A percentile compares a stretch with the other conserved stretches of the same genome.
These are phyloP conservation scores for Austrofundulus limnaeus DNA, from an alignment of 2,113 vertebrate genomes.

Conservation along the genomic window DNA sequence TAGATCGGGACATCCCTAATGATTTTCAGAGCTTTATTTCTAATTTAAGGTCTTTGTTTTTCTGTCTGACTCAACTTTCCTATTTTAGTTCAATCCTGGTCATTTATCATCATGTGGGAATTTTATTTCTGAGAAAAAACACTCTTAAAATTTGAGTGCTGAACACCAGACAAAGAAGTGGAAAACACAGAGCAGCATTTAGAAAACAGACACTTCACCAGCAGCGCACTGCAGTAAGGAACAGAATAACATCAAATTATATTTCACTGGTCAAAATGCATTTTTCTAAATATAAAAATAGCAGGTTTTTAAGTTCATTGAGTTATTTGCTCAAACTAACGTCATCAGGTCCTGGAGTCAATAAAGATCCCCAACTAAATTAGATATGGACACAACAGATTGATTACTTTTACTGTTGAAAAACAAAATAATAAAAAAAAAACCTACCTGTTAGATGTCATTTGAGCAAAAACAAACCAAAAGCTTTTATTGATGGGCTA, in stretches of 20 bases:
- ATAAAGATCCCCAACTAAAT: slow-evolving; percentile 32
- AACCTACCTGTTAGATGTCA: slow-evolving; percentile 16
- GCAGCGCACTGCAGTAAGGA: no score
- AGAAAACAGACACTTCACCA: background rate
- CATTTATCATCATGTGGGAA: background rate
- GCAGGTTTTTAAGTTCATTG: no score
- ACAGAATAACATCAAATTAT: background rate
- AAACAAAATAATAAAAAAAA: no score
- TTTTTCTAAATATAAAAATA: background rate
- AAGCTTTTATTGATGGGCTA: background rate
- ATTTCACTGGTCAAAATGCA: background rate
- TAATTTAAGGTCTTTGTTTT: background rate
- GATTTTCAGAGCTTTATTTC: background rate
- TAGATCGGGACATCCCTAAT: no score
- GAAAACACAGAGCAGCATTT: background rate
- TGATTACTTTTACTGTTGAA: slow-evolving; percentile 2
- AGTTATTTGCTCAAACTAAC: slow-evolving; percentile 1
- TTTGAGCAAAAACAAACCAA: background rate
- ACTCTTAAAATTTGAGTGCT: background rate
- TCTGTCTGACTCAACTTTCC: slow-evolving; percentile 5
- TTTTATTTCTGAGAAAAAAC: background rate
- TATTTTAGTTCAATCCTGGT: slow-evolving; percentile 3
- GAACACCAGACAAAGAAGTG: background rate
- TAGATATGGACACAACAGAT: background rate
- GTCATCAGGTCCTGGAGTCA: background rate